Evolutionary conservation across 1,140 invertebrate species (phyloP), one percentile per base, ranked within the genome.

Genomic region (Elymnias hypermnestra): DNA sequence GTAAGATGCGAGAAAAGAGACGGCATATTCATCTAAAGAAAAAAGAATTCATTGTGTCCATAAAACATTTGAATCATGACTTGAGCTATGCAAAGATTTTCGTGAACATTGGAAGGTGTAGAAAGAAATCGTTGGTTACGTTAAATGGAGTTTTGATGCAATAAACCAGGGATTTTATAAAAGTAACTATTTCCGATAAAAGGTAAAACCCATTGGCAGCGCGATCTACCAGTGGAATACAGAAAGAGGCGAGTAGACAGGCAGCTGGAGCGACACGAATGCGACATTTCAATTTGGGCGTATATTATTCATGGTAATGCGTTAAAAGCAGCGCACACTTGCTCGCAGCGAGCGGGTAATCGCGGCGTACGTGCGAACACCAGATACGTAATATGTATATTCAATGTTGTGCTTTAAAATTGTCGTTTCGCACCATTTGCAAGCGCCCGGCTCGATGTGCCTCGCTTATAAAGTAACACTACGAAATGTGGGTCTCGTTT

Each of bases 241-340:
- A 63, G 68, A 63, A 66, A 57, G 62, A 68, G 68, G 71, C 48
- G 60, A 56, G 51, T 31, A 77, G 76, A 77, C 70, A 72, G 74
- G 68, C 68, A 63, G 65, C 60, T 55, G 44, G 66, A 75, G 68
- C 68, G 72, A 77, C 72, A 53, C 63, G 75, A 79, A 77, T 79
- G 72, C 81, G 81, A 85, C 76, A 85, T 85, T 84, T 85, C 81
- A 85, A 85, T 85, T 83, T 83, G 62, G 69, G 64, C 64, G 77
- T 85, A 83, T 83, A 79, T 83, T 85, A 85, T 83, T 85, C 82
- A 85, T 77, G 78, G 76, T 85, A 85, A 85, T 83, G 75, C 76
- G 76, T 82, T 85, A 83, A 85, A 83, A 85, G 78, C 81, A 67
- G 52, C 63, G 63, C 72, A 69, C 50, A 72, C 65, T 77, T 66